Conservation (phyloP, 2,797 vertebrate genomes). For the Poecilia gillii region DNA sequence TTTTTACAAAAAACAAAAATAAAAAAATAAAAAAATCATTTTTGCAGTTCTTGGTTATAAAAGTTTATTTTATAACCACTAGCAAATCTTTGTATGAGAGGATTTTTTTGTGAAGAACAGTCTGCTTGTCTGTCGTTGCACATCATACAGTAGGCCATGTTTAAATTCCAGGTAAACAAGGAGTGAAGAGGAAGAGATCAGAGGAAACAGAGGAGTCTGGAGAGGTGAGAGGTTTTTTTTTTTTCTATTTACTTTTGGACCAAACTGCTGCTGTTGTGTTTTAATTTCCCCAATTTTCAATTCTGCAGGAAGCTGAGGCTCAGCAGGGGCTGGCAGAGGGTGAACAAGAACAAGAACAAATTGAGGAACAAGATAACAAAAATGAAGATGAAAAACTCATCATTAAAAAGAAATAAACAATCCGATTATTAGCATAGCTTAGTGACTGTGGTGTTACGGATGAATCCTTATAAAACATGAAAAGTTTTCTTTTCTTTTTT, state of each 20-base stretch:
- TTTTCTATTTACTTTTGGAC: neutral
- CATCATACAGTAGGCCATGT: neutral
- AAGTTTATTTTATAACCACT: neutral
- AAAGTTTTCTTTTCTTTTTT: neutral
- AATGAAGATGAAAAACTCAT: conserved; percentile 45
- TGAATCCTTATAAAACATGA: neutral
- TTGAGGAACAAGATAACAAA: conserved; percentile 28
- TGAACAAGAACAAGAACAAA: conserved; percentile 32
- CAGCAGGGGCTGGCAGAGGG: conserved; percentile 25
- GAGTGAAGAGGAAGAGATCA: conserved; percentile 70
- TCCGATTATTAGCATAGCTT: neutral
- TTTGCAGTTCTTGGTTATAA: neutral
- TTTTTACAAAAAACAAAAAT: neutral
- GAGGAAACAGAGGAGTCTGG: conserved; percentile 64
- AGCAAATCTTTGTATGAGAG: neutral
- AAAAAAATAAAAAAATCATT: neutral
- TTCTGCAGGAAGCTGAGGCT: conserved; percentile 36
- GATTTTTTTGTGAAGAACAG: neutral
- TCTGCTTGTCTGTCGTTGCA: neutral
- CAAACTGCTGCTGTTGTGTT: neutral
- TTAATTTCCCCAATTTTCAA: neutral
- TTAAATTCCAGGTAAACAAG: conserved; percentile 62
- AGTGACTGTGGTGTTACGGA: neutral
- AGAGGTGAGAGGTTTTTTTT: conserved; percentile 57
- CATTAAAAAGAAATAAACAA: neutral